Conservation (phyloP, 2,797 vertebrate genomes). For the Rhabdophis nuchalis region DNA sequence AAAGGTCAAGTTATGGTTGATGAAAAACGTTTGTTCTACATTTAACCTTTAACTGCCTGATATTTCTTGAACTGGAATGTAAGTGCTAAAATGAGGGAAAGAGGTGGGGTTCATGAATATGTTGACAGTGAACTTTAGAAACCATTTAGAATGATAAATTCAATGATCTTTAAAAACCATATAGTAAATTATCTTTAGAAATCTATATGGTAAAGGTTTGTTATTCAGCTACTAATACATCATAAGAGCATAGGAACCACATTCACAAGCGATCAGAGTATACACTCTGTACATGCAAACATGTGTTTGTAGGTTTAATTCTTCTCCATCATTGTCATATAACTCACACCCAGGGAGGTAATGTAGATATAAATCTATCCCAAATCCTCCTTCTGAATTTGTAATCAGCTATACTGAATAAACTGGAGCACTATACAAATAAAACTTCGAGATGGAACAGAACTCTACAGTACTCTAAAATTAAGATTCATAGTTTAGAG, state of each 20-base stretch:
- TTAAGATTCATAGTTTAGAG: not conserved
- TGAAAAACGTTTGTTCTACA: not conserved
- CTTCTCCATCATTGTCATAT: not conserved
- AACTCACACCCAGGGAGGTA: not conserved
- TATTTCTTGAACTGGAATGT: not conserved
- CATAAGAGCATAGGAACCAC: not conserved
- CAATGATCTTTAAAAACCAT: not conserved
- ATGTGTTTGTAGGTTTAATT: not conserved
- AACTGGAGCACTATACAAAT: not conserved
- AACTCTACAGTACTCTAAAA: not conserved
- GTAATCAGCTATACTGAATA: not conserved
- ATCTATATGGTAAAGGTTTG: not conserved
- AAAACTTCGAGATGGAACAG: not conserved
- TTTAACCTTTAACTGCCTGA: not conserved
- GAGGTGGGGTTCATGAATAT: not conserved
- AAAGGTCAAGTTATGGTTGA: not conserved
- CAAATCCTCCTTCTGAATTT: not conserved
- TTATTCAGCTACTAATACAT: not conserved
- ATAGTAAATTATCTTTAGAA: not conserved
- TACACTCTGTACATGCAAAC: not conserved
- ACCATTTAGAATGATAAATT: not conserved
- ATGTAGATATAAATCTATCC: not conserved
- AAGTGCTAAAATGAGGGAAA: not conserved
- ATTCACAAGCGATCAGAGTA: not conserved
- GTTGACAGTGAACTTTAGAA: not conserved